These are phyloP conservation scores for Monomorium pharaonis DNA, from an alignment of 1,140 invertebrate genomes.

Conservation along the genomic window DNA sequence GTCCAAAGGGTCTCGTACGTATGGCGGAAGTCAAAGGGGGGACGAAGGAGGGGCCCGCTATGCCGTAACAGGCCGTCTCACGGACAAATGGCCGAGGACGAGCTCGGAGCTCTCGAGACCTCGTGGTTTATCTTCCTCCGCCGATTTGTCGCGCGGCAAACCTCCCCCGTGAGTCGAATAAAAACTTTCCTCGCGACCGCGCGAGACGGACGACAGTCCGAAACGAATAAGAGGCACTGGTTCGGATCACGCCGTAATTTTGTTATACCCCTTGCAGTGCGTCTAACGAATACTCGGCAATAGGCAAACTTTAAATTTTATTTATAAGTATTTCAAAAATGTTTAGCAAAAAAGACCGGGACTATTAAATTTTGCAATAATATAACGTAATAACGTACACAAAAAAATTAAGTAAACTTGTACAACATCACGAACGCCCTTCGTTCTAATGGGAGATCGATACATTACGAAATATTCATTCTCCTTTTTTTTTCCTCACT, in stretches of 20 bases:
- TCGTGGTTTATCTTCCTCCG: neutral
- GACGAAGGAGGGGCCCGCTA: neutral
- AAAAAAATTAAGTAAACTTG: neutral
- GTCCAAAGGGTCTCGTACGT: neutral
- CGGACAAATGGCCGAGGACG: neutral
- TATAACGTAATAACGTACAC: neutral
- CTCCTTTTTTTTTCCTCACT: neutral
- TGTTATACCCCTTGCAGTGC: neutral
- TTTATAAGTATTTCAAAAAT: neutral
- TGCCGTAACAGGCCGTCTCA: slow-evolving; percentile 18
- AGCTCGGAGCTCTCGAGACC: neutral
- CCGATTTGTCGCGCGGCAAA: neutral
- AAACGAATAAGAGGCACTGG: neutral
- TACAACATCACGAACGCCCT: neutral
- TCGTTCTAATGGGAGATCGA: neutral
- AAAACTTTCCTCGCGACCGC: neutral
- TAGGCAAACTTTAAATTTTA: neutral
- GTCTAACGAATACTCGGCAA: neutral
- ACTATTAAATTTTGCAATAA: neutral
- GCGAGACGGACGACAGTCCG: neutral
- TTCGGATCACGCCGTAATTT: neutral
- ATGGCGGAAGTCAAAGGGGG: neutral
- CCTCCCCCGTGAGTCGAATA: neutral
- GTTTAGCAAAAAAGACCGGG: neutral
- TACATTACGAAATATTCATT: neutral